A percentile compares a stretch with the other conserved stretches of the same genome.
Evolutionary conservation across 2,113 vertebrate species (phyloP).

Genomic region (Embiotoca jacksoni): DNA sequence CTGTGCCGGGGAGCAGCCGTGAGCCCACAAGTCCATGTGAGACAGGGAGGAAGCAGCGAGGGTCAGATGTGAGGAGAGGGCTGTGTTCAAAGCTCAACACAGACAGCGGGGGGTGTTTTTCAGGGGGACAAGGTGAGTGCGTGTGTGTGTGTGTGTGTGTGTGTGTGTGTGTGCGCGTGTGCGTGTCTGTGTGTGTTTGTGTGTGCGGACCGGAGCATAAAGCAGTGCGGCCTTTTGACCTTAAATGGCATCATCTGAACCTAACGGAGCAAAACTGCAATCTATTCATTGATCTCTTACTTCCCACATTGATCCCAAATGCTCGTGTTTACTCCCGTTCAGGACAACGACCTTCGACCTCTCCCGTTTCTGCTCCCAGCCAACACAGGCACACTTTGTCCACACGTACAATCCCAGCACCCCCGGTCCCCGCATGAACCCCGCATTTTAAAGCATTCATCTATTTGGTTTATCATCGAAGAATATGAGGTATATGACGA

Average conservation of each 20-base stretch:
- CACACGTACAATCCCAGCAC: constrained; percentile 15
- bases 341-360: constrained; percentile 31
- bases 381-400: constrained; percentile 28
- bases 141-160: constrained; percentile 5
- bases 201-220: constrained; percentile 40
- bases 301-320: constrained; percentile 40
- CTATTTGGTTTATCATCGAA: constrained; percentile 95
- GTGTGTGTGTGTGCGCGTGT: constrained; percentile 14
- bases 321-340: constrained; percentile 22
- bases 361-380: constrained; percentile 31
- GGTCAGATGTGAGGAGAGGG: constrained; percentile 67
- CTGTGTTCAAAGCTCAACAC: constrained; percentile 78
- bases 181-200: constrained; percentile 12
- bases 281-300: constrained; percentile 33
- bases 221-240: constrained; percentile 48
- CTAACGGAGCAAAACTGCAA: constrained; percentile 26
- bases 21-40: constrained; percentile 52
- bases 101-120: constrained; percentile 60
- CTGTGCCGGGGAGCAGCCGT: constrained; percentile 58
- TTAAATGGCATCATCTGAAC: constrained; percentile 33
- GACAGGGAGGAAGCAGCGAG: constrained; percentile 55
- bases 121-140: constrained; percentile 49
- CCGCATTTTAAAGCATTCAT: constrained; percentile 84
- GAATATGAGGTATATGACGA: constrained; percentile 96
- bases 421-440: constrained; percentile 54